Evolutionary conservation across 1,140 invertebrate species (phyloP), one percentile per base, ranked within the genome.

Genomic region (Bilobella aurantiaca): DNA sequence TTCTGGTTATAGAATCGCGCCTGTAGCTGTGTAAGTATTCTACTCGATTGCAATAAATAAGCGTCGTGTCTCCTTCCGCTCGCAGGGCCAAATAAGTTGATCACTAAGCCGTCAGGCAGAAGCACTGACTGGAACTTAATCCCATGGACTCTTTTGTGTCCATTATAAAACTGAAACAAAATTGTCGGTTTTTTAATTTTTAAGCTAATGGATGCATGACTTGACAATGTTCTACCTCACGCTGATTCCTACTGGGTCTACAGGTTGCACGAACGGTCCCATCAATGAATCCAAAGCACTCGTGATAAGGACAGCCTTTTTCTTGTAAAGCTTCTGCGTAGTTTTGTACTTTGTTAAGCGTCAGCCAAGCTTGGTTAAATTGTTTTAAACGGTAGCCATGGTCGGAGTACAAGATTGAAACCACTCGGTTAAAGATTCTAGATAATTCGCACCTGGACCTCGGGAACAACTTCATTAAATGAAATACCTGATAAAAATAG

Each of bases 101-200:
- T 8, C 23, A 59, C 23, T 14, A 59, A 18, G 14, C 58, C 58
- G 28, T 59, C 30, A 8, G 58, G 58, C 3, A 59, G 14, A 14
- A 27, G 14, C 27, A 59, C 5, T 14, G 58, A 59, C 28, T 59
- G 58, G 28, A 59, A 59, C 30, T 59, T 59, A 12, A 30, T 18
- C 16, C 23, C 18, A 32, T 59, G 58, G 8, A 32, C 30, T 23
- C 58, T 59, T 21, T 32, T 59, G 28, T 59, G 58, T 30, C 58
- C 58, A 59, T 59, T 59, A 29, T 29, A 59, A 29, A 21, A 59
- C 58, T 59, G 28, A 30, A 59, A 16, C 5, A 8, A 56, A 56
- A 56, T 56, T 5, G 3, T 12, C 23, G 12, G 49, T n/a, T n/a
- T 8, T 56, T 23, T 23, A 56, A 56, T 8, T 25, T 5, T 56